phyloP scores from a whole-genome alignment of 2,797 vertebrate genomes.

The Agapornis canus region DNA sequence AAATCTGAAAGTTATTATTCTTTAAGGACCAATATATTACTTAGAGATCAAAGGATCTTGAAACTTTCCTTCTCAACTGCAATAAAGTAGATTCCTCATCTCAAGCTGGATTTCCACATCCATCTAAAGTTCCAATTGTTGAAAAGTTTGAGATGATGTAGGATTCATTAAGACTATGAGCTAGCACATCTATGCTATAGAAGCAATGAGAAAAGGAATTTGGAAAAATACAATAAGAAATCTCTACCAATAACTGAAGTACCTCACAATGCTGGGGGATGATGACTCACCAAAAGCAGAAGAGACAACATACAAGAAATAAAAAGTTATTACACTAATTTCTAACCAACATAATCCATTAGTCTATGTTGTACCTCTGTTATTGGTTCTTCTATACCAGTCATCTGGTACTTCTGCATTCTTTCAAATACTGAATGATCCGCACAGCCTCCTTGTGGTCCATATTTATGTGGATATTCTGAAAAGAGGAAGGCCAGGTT shows the following conservation, averaged over 20 bases:
- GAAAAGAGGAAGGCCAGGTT: conserved; percentile 50
- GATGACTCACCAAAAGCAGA: not conserved
- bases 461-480: conserved; percentile 98
- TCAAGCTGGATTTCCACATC: not conserved
- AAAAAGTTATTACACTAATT: not conserved
- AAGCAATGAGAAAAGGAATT: not conserved
- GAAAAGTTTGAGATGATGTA: not conserved
- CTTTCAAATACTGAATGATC: conserved; percentile 93
- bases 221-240: not conserved
- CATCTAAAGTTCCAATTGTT: not conserved
- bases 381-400: conserved; percentile 78
- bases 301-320: not conserved
- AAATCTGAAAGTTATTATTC: not conserved
- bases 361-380: conserved; percentile 78
- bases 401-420: conserved; percentile 92
- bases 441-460: conserved; percentile 92
- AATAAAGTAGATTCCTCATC: not conserved
- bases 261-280: not conserved
- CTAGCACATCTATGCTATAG: not conserved
- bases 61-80: not conserved
- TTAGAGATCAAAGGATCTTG: not conserved
- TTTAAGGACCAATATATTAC: not conserved
- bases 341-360: not conserved
- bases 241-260: not conserved
- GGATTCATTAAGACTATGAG: not conserved